These are phyloP conservation scores for Phoeniculus purpureus DNA, from an alignment of 2,797 vertebrate genomes.

Conservation along the genomic window DNA sequence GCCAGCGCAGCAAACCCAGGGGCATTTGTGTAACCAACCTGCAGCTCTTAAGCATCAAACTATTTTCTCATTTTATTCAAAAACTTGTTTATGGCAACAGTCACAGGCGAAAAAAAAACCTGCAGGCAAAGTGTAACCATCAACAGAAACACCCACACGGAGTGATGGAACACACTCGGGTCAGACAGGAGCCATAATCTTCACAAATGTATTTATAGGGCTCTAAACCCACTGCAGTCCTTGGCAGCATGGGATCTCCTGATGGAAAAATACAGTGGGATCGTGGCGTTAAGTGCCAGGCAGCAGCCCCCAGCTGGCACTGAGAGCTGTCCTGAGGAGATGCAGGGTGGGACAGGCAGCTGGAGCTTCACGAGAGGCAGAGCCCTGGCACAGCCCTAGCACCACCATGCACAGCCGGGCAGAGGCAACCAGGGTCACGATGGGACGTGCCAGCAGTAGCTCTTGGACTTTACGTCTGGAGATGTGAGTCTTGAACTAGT, in stretches of 20 bases:
- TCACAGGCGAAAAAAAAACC: not conserved
- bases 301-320: not conserved
- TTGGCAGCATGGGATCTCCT: not conserved
- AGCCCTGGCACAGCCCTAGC: not conserved
- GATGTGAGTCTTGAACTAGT: not conserved
- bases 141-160: slow-evolving; percentile 14
- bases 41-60: not conserved
- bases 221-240: not conserved
- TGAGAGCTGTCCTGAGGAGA: not conserved
- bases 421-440: rapidly evolving
- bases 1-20: not conserved
- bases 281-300: not conserved
- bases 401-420: not conserved
- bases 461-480: rapidly evolving
- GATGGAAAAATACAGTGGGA: slow-evolving; percentile 5
- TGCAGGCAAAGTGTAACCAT: slow-evolving; percentile 38
- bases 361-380: rapidly evolving
- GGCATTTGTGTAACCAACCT: not conserved
- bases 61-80: not conserved
- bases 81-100: slow-evolving; percentile 36
- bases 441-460: rapidly evolving
- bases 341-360: rapidly evolving
- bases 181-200: slow-evolving; percentile 13
- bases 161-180: not conserved
- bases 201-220: slow-evolving; percentile 19